Evolutionary conservation across 2,797 vertebrate species (phyloP).

Genomic region (Pipistrellus kuhlii): DNA sequence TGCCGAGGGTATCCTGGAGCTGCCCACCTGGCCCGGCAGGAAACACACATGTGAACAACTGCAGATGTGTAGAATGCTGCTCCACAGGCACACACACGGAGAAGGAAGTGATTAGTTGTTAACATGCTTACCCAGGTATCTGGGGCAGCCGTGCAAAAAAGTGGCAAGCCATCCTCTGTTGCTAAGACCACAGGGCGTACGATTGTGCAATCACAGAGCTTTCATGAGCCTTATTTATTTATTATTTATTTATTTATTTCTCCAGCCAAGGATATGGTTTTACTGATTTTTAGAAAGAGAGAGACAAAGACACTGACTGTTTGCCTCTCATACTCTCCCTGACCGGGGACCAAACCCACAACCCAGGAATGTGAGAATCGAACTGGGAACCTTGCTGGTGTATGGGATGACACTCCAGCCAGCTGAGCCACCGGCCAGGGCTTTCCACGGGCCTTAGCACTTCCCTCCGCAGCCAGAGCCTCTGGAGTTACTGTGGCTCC

Average conservation of each 20-base stretch:
- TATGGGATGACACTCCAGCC: background rate
- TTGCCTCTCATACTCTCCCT: background rate
- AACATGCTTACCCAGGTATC: background rate
- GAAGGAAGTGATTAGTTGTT: accelerated
- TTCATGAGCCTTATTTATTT: background rate
- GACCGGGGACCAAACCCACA: background rate
- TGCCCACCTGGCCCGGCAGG: accelerated
- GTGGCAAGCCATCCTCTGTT: accelerated
- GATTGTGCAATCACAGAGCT: accelerated
- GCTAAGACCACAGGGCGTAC: accelerated
- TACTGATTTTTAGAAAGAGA: background rate
- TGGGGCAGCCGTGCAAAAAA: background rate
- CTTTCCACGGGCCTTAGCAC: background rate
- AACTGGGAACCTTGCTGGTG: background rate
- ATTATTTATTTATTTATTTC: background rate
- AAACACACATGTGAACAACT: accelerated
- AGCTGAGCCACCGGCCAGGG: background rate
- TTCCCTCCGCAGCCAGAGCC: accelerated
- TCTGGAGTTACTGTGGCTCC: background rate
- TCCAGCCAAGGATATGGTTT: background rate
- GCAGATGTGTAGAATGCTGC: accelerated
- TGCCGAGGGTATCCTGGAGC: background rate
- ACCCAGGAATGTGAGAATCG: background rate
- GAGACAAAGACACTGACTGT: background rate
- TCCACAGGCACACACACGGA: accelerated